These are phyloP conservation scores for Zaprionus inermis DNA, from an alignment of 1,140 invertebrate species.

Conservation along the genomic window DNA sequence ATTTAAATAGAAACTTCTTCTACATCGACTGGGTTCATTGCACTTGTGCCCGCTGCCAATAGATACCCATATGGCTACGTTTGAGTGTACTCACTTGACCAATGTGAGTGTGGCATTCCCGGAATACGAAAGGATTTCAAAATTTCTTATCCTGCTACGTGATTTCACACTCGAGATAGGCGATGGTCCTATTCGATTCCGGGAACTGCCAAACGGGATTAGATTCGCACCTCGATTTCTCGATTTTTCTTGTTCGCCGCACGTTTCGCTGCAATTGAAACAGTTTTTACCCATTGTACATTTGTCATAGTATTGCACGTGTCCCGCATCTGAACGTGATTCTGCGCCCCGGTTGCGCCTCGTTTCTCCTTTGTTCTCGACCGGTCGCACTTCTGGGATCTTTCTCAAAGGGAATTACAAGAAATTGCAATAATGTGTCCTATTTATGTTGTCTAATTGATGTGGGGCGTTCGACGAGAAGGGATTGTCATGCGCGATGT, in stretches of 20 bases:
- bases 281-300: neutral
- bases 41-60: conserved; percentile 25
- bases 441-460: conserved; percentile 7
- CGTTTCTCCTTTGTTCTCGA: neutral
- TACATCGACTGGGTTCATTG: conserved; percentile 59
- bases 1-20: conserved; percentile 65
- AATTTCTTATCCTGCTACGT: conserved; percentile 45
- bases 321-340: conserved; percentile 37
- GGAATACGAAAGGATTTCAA: conserved; percentile 63
- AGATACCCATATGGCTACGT: neutral
- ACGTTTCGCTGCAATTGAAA: conserved; percentile 42
- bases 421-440: conserved; percentile 13
- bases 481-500: neutral
- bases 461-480: neutral
- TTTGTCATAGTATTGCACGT: conserved; percentile 30
- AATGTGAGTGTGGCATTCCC: conserved; percentile 20
- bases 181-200: conserved; percentile 43
- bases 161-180: conserved; percentile 74
- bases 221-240: conserved; percentile 22
- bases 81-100: neutral
- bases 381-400: neutral
- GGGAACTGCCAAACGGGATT: conserved; percentile 54
- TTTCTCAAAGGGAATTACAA: neutral
- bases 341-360: neutral
- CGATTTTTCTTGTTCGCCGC: conserved; percentile 57